Conservation (phyloP, 2,113 vertebrate species). For the Scomber japonicus region DNA sequence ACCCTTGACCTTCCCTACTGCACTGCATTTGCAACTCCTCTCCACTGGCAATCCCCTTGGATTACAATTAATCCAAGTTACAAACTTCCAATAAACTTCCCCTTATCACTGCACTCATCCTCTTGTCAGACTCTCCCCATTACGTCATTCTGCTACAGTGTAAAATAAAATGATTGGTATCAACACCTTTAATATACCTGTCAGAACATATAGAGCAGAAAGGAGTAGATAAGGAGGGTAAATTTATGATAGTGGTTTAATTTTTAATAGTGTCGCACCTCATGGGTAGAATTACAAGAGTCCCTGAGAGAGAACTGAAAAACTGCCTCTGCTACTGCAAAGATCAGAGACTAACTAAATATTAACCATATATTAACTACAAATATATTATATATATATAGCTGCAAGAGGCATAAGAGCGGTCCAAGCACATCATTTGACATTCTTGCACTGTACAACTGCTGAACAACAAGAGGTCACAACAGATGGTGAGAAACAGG, state of each 20-base stretch:
- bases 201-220: conserved; percentile 24
- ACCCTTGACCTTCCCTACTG: conserved; percentile 34
- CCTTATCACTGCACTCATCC: background rate
- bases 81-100: conserved; percentile 9
- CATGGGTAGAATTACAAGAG: conserved; percentile 52
- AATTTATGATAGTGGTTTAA: conserved; percentile 66
- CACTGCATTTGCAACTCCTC: background rate
- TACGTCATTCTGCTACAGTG: conserved; percentile 19
- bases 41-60: background rate
- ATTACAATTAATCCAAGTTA: conserved; percentile 24
- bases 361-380: conserved; percentile 3
- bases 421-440: too few species aligned
- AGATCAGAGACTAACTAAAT: conserved; percentile 30
- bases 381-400: background rate
- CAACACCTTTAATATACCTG: conserved; percentile 52
- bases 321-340: conserved; percentile 25
- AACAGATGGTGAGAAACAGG: too few species aligned
- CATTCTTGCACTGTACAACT: too few species aligned
- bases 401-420: too few species aligned
- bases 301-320: conserved; percentile 29
- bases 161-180: conserved; percentile 52
- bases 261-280: conserved; percentile 60
- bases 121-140: conserved; percentile 4
- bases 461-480: too few species aligned
- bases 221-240: conserved; percentile 53